Conservation (phyloP, 2,888 invertebrate species). For the Drosophila longiperda region DNA sequence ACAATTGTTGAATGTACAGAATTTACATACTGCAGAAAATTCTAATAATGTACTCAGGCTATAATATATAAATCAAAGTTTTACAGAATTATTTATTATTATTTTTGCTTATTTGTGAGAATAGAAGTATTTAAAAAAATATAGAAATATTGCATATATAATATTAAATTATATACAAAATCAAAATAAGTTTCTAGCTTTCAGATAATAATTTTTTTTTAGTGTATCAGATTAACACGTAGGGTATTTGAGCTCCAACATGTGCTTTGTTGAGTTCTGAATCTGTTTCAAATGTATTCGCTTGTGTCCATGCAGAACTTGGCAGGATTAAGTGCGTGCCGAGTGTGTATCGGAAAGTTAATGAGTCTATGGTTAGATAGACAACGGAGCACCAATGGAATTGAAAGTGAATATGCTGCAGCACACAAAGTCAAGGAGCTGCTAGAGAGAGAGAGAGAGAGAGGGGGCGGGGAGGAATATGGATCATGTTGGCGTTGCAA, state of each 20-base stretch:
- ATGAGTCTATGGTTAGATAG: conserved; percentile 51
- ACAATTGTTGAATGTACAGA: too few relatives aligned
- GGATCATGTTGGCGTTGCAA: conserved; percentile 7
- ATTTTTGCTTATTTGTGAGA: background rate
- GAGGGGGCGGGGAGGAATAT: background rate
- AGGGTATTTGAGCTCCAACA: conserved; percentile 6
- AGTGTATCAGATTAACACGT: background rate
- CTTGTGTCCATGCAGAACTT: conserved; percentile 28
- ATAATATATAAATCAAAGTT: background rate
- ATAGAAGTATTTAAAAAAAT: background rate
- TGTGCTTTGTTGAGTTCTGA: conserved; percentile 4
- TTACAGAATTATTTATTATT: background rate
- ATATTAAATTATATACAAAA: background rate
- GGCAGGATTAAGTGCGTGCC: conserved; percentile 41
- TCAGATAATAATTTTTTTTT: background rate
- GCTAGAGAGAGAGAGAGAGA: background rate
- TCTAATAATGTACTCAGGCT: too few relatives aligned
- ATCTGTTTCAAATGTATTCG: conserved; percentile 24
- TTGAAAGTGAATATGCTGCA: conserved; percentile 10
- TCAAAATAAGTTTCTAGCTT: background rate
- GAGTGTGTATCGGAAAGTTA: conserved; percentile 53
- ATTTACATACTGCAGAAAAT: too few relatives aligned
- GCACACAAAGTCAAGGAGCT: background rate
- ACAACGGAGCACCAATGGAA: conserved; percentile 18
- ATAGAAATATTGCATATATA: background rate